phyloP scores from a whole-genome alignment of 1,140 invertebrate species.

The Zophobas atratus region DNA sequence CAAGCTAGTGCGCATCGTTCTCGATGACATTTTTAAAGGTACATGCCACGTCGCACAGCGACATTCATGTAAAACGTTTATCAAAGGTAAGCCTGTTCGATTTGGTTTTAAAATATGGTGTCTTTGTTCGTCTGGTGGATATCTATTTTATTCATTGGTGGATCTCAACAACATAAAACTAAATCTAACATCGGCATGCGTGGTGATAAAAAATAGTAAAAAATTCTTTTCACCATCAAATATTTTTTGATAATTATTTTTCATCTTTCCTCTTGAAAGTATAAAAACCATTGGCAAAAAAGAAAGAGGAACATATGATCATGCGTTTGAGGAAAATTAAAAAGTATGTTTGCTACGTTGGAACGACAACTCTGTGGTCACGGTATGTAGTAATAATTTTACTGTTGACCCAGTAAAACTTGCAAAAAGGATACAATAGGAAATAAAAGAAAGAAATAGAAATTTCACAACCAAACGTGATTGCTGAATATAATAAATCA shows the following conservation, averaged over 20 bases:
- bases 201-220: constrained; percentile 40
- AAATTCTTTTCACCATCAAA: constrained; percentile 37
- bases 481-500: constrained; percentile 59
- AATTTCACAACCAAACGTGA: constrained; percentile 48
- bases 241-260: constrained; percentile 54
- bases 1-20: no score
- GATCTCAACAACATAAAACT: constrained; percentile 10
- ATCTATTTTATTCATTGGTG: constrained; percentile 44
- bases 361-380: constrained; percentile 56
- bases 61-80: constrained; percentile 69
- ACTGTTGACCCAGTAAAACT: constrained; percentile 46
- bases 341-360: constrained; percentile 50
- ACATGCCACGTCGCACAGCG: constrained; percentile 15
- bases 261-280: constrained; percentile 43
- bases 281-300: constrained; percentile 21
- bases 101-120: constrained; percentile 69
- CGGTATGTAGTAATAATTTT: constrained; percentile 43
- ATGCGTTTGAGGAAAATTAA: neutral
- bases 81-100: constrained; percentile 69
- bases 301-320: neutral
- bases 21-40: no score
- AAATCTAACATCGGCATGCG: constrained; percentile 44
- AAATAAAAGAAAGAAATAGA: constrained; percentile 52
- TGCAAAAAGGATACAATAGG: constrained; percentile 54
- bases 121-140: constrained; percentile 49